Evolutionary conservation across 2,113 vertebrate species (phyloP), one percentile per base, ranked within the genome.

Genomic region (Engraulis encrasicolus): DNA sequence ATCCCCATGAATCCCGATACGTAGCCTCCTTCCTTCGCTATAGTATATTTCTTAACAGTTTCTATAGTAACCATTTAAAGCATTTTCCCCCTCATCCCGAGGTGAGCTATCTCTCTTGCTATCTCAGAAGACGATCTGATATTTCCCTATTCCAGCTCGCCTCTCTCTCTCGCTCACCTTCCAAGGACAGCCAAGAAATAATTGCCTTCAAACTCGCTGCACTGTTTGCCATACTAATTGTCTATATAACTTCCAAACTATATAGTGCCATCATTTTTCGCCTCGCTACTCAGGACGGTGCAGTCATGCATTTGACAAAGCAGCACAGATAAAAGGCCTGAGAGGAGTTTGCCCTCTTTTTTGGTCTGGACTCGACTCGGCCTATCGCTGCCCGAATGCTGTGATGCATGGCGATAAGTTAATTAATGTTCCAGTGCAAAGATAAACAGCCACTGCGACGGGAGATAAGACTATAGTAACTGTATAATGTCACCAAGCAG

Each of bases 371-470:
- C 18, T 50, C 3, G 40, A 45, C 40, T 45, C 40, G 38, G 82
- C 77, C 27, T 48, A 74, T 79, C 78, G 3, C 14, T 84, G 77
- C 78, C 79, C 0, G 14, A 50, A 90, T 85, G 91, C 86, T 84
- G 48, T 78, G 79, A 91, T 90, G 80, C 81, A 85, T 85, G 61
- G 84, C 79, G 90, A 90, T 90, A 83, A 87, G 81, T 83, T 87
- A 82, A 91, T 92, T 86, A 84, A 85, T 58, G 89, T 71, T 14
- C 0, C 85, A 83, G 20, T 19, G 36, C 80, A 27, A 86, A 78
- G 50, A 84, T 88, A 85, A 86, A 79, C 81, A 58, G 31, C 79
- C 81, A 48, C 89, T 89, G 89, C 85, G 79, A 38, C 34, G 84
- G 11, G 18, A 61, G 87, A 90, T 90, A 90, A 87, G 78, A 45